Evolutionary conservation across 2,113 vertebrate species (phyloP).

Genomic region (Dicerorhinus sumatrensis): DNA sequence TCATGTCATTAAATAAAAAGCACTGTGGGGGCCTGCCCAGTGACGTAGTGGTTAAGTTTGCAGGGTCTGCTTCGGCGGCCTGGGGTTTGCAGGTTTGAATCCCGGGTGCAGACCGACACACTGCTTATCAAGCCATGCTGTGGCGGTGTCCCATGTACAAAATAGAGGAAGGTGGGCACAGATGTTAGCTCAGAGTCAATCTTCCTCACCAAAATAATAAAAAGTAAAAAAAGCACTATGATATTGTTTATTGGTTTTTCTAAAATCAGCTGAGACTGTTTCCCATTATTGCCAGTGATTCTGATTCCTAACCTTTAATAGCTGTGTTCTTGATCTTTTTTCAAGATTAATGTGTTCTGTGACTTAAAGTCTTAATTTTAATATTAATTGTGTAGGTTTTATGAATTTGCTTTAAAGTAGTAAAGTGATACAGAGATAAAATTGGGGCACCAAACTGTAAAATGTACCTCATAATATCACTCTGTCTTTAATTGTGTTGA

Average conservation of each 20-base stretch:
- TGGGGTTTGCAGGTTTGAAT: too few relatives aligned
- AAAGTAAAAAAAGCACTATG: background rate
- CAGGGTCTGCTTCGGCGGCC: too few relatives aligned
- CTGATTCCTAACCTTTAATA: constrained; percentile 21
- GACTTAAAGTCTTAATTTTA: constrained; percentile 14
- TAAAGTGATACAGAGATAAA: background rate
- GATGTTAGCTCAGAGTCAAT: too few relatives aligned
- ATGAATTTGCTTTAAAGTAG: background rate
- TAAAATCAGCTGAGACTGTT: constrained; percentile 1
- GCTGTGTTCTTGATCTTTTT: constrained; percentile 20
- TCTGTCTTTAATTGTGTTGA: constrained; percentile 26
- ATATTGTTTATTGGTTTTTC: constrained; percentile 4
- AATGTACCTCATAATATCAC: background rate
- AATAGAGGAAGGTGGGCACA: too few relatives aligned
- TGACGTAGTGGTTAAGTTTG: too few relatives aligned
- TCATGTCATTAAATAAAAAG: constrained; percentile 39
- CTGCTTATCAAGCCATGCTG: too few relatives aligned
- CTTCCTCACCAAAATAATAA: too few relatives aligned
- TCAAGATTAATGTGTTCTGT: background rate
- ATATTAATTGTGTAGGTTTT: background rate
- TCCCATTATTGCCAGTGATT: background rate
- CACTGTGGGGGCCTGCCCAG: too few relatives aligned
- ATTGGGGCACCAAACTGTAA: background rate
- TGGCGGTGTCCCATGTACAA: too few relatives aligned
- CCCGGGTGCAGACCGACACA: too few relatives aligned